These are phyloP conservation scores for Catocala fraxini DNA, from an alignment of 2,888 invertebrate genomes.

Conservation along the genomic window DNA sequence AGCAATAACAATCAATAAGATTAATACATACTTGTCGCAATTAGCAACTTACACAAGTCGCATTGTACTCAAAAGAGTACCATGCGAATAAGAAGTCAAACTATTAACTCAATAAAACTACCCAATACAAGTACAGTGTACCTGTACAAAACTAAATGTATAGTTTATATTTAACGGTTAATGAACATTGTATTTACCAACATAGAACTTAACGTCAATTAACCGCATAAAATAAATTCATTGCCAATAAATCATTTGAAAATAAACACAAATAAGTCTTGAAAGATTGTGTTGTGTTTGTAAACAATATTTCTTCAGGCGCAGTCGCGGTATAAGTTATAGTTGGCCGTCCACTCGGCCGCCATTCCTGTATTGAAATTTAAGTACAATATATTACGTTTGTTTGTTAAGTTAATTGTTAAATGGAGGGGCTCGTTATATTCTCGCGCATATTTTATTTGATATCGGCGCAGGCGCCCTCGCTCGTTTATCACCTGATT, in stretches of 20 bases:
- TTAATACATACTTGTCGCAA: no score
- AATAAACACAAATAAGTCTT: conserved; percentile 66
- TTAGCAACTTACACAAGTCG: no score
- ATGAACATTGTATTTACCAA: conserved; percentile 16
- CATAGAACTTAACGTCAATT: conserved; percentile 25
- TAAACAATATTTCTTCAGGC: conserved; percentile 59
- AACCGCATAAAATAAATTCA: conserved; percentile 53
- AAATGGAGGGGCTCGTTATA: conserved; percentile 84
- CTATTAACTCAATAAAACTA: no score
- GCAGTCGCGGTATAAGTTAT: conserved; percentile 65
- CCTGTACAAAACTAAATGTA: background rate
- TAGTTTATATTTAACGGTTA: conserved; percentile 8
- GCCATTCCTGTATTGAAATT: conserved; percentile 84
- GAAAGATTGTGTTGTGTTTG: conserved; percentile 57
- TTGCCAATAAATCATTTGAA: conserved; percentile 62
- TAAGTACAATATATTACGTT: conserved; percentile 86
- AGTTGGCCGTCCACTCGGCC: conserved; percentile 61
- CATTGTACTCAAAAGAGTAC: no score
- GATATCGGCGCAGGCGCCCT: conserved; percentile 59
- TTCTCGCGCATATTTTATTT: conserved; percentile 80
- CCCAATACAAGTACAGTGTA: no score
- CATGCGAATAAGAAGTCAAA: no score
- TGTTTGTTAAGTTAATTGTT: conserved; percentile 88
- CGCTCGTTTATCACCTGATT: conserved; percentile 79
- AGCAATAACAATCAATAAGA: no score